These are phyloP conservation scores for Montipora sp. DNA, from an alignment of 64 coral and sea anemone species.

Conservation along the genomic window DNA sequence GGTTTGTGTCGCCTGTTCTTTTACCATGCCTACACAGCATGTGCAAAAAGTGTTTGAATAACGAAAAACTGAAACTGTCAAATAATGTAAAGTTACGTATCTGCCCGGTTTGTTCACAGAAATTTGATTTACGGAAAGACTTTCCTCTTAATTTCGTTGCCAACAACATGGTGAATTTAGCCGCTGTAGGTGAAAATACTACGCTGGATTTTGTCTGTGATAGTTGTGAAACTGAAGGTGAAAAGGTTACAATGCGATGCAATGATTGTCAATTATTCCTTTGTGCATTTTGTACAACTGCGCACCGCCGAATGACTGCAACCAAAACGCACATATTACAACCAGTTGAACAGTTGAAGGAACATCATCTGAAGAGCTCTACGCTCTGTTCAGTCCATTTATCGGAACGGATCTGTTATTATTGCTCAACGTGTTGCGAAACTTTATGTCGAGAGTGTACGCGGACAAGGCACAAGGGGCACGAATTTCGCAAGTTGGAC, in stretches of 20 bases:
- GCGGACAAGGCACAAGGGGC: constrained; percentile 20
- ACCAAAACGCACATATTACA: constrained; percentile 59
- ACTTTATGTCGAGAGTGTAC: constrained; percentile 55
- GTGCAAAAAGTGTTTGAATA: constrained; percentile 76
- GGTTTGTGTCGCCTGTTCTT: constrained; percentile 65
- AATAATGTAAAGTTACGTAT: constrained; percentile 63
- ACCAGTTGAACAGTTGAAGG: constrained; percentile 62
- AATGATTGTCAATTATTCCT: constrained; percentile 65
- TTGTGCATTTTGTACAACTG: constrained; percentile 74
- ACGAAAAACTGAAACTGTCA: constrained; percentile 20
- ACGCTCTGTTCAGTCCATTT: constrained; percentile 63
- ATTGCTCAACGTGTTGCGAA: constrained; percentile 60
- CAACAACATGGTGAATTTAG: constrained; percentile 70
- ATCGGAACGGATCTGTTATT: constrained; percentile 52
- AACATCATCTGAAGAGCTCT: background rate
- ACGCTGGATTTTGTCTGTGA: constrained; percentile 55
- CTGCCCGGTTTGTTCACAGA: constrained; percentile 45
- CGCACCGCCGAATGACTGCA: constrained; percentile 73
- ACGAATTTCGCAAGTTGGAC: constrained; percentile 3
- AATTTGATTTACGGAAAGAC: constrained; percentile 59
- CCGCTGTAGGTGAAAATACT: constrained; percentile 36
- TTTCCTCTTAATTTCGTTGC: constrained; percentile 74
- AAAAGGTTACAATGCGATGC: constrained; percentile 66
- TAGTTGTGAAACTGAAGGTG: constrained; percentile 58
- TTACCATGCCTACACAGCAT: constrained; percentile 70